Base-by-base conservation (phyloP, 2,797 vertebrate species). In the Sphenopsis melanotis region DNA sequence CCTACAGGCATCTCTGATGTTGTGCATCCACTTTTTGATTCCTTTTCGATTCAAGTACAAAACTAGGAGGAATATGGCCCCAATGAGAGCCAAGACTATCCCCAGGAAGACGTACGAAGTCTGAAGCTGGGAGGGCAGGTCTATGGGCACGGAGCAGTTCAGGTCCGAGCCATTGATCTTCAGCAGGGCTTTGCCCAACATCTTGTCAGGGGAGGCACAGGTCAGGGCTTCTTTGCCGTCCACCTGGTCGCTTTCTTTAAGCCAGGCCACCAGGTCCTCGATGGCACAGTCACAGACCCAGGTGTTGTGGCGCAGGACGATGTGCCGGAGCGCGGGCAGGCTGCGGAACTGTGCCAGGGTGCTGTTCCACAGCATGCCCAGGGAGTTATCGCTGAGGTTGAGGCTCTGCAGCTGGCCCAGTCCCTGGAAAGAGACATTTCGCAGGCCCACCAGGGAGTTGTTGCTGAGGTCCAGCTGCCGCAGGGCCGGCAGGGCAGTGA, bases 11-110 rank as follows among this genome's bases (percentile, higher is more conserved):
- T 99, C 99, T 96, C 99, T 98, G 97, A 99, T 99, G 97, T 99
- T 99, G 96, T 99, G 98, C 56, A 99, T 98, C 99, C 99, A 99
- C 93, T 98, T 98, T 97, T 99, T 99, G 97, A 99, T 99, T 80
- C 99, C 99, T 95, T 99, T 99, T 83, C 99, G 98, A 98, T 99
- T 99, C 96, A 99, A 98, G 97, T 99, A 99, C 90, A 99, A 98
- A 95, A 99, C 99, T 75, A 99, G 98, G 83, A 99, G 98, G 96
- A 99, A 99, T 94, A 99, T 99, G 66, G 99, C 98, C 19, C 99
- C 99, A 9, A 99, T 99, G 69, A 99, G 98, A 53, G 99, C 99
- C 97, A 99, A 97, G 71, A 99, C 99, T 96, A 99, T 98, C 15
- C 99, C 99, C 83, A 99, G 96, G 93, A 99, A 99, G 83, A 99